phyloP scores from a whole-genome alignment of 2,888 invertebrate species.

The Rugalucina vietnamica region DNA sequence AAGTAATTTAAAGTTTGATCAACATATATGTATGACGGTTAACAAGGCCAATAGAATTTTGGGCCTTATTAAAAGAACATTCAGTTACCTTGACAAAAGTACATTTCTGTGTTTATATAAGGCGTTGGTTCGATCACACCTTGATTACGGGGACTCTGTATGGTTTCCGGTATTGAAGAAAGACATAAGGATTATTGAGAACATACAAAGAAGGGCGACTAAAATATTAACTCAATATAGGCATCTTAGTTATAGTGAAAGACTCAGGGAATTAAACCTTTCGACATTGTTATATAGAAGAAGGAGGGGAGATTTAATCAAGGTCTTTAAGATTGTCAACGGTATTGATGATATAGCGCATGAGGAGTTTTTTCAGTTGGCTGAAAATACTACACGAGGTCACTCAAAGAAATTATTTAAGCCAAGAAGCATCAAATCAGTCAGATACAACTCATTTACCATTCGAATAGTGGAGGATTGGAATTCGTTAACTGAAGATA shows the following conservation, averaged over 20 bases:
- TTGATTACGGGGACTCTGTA: conserved; percentile 26
- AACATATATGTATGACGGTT: conserved; percentile 14
- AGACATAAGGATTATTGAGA: conserved; percentile 19
- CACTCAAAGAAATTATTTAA: background rate
- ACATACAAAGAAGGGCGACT: conserved; percentile 32
- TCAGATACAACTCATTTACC: background rate
- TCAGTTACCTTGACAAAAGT: conserved; percentile 15
- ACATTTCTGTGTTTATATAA: conserved; percentile 36
- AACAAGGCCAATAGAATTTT: conserved; percentile 35
- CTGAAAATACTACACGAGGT: background rate
- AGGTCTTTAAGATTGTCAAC: conserved; percentile 25
- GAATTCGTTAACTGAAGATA: background rate
- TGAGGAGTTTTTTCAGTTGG: background rate
- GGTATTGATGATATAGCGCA: background rate
- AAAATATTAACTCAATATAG: background rate
- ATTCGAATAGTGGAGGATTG: background rate
- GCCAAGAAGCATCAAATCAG: background rate
- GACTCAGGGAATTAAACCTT: conserved; percentile 10
- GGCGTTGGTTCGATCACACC: conserved; percentile 28
- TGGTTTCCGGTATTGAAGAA: conserved; percentile 32
- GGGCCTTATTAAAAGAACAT: conserved; percentile 26
- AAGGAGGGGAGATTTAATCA: conserved; percentile 11
- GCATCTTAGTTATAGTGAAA: conserved; percentile 3
- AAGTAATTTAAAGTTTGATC: conserved; percentile 17
- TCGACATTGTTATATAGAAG: conserved; percentile 17